Base-by-base conservation (phyloP, 2,113 vertebrate genomes). In the Ceyx margarethae region DNA sequence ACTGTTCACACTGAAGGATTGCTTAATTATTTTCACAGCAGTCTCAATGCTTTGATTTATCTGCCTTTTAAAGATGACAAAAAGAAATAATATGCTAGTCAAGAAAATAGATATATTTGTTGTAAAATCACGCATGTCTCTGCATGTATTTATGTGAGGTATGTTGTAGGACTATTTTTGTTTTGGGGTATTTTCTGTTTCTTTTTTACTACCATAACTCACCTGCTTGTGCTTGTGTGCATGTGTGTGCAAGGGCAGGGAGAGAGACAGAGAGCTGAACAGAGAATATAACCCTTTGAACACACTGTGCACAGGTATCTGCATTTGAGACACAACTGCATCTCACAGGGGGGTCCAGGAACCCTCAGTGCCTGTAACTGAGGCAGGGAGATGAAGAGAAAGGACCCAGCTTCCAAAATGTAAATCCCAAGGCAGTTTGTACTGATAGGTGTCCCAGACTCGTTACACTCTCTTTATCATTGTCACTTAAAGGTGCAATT, bases 271-370 rank as follows among this genome's bases (percentile, higher is more conserved):
- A 43, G 53, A 50, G 25, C 25, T 19, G 8, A 35, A 26, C 19
- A 29, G 64, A 33, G 20, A n/a, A 8, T 29, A 42, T 1, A 54
- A 54, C 5, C 4, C 12, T 91, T 33, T 68, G 72, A 60, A 31
- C 13, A 37, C 26, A 29, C 19, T n/a, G 16, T 77, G 35, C 50
- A 13, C 17, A 15, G 13, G 8, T 69, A 7, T 4, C 16, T 3
- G 0, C 53, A 54, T 58, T 17, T 50, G 9, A 53, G 42, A 45
- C 28, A 37, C 0, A 4, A 16, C 40, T 12, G 2, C 8, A 16
- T 46, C 56, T 67, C 3, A 1, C 46, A 35, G 15, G 40, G 9
- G 18, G 16, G 35, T 25, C 9, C 4, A 6, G 65, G 80, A 53
- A 71, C 13, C 14, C 31, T 85, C 53, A 16, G 28, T 28, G 31